phyloP scores from a whole-genome alignment of 2,797 vertebrate genomes.

The Myotis planiceps region DNA sequence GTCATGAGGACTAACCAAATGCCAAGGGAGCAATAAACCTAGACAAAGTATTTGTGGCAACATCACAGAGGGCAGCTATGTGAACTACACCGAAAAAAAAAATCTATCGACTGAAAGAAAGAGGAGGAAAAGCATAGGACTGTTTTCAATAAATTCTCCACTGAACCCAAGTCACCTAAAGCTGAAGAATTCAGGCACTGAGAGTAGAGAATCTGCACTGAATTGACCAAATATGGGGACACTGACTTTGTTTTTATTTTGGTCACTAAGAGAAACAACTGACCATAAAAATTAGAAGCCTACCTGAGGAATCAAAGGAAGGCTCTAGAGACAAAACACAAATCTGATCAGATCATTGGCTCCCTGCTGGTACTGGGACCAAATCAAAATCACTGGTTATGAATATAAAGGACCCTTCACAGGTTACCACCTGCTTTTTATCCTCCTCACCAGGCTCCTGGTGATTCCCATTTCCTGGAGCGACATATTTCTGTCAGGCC shows the following conservation, averaged over 20 bases:
- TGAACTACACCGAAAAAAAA: not conserved
- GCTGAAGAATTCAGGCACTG: not conserved
- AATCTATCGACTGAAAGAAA: not conserved
- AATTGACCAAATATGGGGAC: not conserved
- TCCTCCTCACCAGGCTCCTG: not conserved
- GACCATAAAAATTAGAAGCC: conserved; percentile 1
- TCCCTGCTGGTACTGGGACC: not conserved
- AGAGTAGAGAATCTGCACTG: not conserved
- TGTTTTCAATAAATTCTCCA: not conserved
- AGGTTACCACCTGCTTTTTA: not conserved
- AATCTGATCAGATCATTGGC: not conserved
- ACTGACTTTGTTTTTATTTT: not conserved
- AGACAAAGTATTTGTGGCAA: not conserved
- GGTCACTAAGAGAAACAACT: not conserved
- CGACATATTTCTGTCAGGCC: not conserved
- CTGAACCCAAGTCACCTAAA: not conserved
- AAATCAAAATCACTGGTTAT: not conserved
- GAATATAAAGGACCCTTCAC: not conserved
- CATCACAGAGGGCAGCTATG: not conserved
- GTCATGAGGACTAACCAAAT: conserved; percentile 12
- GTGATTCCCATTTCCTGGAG: not conserved
- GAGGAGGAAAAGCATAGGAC: not conserved
- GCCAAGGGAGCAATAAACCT: conserved; percentile 30
- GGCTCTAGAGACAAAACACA: not conserved
- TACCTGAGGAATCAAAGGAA: not conserved